Conservation (phyloP, 2,113 vertebrate genomes). For the Cynoglossus semilaevis region DNA sequence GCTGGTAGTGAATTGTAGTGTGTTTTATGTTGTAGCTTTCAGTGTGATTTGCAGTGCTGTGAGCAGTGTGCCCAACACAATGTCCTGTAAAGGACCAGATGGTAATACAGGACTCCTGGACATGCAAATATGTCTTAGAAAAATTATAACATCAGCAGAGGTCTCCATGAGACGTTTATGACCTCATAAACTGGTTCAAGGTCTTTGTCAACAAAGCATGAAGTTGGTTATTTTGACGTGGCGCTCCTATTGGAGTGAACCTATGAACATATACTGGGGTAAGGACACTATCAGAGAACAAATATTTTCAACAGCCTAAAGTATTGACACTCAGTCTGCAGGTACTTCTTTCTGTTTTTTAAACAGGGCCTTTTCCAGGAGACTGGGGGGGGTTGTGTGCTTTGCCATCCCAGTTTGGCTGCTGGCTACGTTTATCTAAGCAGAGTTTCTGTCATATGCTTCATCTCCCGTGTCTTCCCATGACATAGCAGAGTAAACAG, state of each 20-base stretch:
- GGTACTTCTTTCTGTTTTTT: neutral
- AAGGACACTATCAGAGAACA: neutral
- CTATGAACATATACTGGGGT: neutral
- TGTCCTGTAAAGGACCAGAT: too few relatives aligned
- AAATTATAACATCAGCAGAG: too few relatives aligned
- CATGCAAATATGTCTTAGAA: too few relatives aligned
- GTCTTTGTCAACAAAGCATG: neutral
- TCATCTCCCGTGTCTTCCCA: constrained; percentile 8
- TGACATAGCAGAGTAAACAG: constrained; percentile 14
- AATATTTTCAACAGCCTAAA: too few relatives aligned
- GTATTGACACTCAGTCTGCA: neutral
- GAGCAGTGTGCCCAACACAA: too few relatives aligned
- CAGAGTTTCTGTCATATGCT: constrained; percentile 12
- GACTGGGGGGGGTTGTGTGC: neutral
- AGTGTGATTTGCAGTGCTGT: too few relatives aligned
- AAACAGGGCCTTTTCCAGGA: neutral
- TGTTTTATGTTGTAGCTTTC: too few relatives aligned
- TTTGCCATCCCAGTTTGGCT: constrained; percentile 3
- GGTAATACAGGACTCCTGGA: too few relatives aligned
- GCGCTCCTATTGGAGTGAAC: neutral
- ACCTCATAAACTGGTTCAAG: neutral
- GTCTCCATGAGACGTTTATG: neutral
- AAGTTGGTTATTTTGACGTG: neutral
- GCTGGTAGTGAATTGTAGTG: too few relatives aligned
- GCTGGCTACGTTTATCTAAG: constrained; percentile 1